Evolutionary conservation across 2,888 invertebrate genomes (phyloP), one percentile per base, ranked within the genome.

Genomic region (Drosophila formosana): DNA sequence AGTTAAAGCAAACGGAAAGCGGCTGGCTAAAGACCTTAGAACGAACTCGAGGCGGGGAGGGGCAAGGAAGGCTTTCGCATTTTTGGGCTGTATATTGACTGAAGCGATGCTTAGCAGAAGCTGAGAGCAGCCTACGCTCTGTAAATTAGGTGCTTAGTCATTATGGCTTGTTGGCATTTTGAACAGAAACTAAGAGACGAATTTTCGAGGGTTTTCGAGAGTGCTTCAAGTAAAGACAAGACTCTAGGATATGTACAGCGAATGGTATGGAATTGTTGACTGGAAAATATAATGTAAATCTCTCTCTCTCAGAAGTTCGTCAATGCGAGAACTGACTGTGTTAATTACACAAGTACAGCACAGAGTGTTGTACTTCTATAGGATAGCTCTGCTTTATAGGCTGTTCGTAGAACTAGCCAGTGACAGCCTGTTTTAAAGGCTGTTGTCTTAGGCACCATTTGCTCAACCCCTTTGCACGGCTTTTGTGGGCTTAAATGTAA

Each of bases 1-100:
- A 67, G 76, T 77, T 71, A 75, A 85, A 77, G 85, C 80, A 79
- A 85, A 85, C 66, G 82, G 58, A 74, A 72, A 71, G 51, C 67
- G 26, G 43, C 61, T 56, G 51, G 72, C 49, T 64, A 60, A 61
- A 55, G 61, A 30, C 32, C 43, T 60, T 45, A 34, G 37, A 37
- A 30, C 6, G 30, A 30, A 30, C 30, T 30, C 50, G 43, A 51
- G 50, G 50, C 13, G 7, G 45, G 13, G 63, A 23, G 7, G 41
- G 7, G 32, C 47, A 55, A 41, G 28, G 18, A 28, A 41, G 18
- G 41, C 49, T 32, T 57, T 56, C 26, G 47, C 41, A 32, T 58
- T 56, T 37, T 77, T 43, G 34, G 67, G 58, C 47, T n/a, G 11
- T 47, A 62, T 62, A 77, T 77, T 75, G 78, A 72, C 61, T 65